phyloP scores from a whole-genome alignment of 2,888 invertebrate species.

The Eupithecia subfuscata region DNA sequence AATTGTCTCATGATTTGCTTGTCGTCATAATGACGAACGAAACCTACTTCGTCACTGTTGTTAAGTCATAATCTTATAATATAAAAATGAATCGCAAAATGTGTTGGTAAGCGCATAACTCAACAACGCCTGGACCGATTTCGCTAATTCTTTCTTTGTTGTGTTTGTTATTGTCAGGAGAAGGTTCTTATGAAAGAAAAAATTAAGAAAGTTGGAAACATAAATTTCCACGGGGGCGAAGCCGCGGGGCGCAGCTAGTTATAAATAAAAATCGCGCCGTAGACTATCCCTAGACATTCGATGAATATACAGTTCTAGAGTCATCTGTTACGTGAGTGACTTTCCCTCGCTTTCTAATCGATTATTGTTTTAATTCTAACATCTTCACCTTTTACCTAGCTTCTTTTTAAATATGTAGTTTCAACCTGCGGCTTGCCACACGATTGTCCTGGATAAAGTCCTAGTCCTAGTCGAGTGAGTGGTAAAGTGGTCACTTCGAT shows the following conservation, averaged over 20 bases:
- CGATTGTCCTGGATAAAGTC: neutral
- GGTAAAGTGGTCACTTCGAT: neutral
- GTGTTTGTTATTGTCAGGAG: too few species aligned
- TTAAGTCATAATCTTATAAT: too few species aligned
- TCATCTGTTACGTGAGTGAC: neutral
- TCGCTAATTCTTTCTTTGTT: too few species aligned
- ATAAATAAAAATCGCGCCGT: neutral
- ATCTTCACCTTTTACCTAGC: neutral
- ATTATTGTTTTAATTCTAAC: neutral
- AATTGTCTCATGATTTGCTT: neutral
- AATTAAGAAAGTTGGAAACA: too few species aligned
- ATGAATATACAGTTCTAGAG: neutral
- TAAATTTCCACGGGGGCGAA: too few species aligned
- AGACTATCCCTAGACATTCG: neutral
- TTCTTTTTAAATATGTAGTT: neutral
- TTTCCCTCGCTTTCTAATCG: constrained; percentile 8
- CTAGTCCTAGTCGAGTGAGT: too few species aligned
- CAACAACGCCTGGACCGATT: too few species aligned
- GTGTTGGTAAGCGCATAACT: too few species aligned
- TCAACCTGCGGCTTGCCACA: neutral
- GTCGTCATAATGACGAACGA: neutral
- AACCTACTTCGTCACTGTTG: neutral
- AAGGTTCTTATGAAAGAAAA: too few species aligned
- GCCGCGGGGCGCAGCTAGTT: too few species aligned
- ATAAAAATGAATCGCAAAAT: too few species aligned